A percentile compares a stretch with the other conserved stretches of the same genome.
These are phyloP conservation scores for Muricea muricata DNA, from an alignment of 92 coral and sea anemone genomes.

Conservation along the genomic window DNA sequence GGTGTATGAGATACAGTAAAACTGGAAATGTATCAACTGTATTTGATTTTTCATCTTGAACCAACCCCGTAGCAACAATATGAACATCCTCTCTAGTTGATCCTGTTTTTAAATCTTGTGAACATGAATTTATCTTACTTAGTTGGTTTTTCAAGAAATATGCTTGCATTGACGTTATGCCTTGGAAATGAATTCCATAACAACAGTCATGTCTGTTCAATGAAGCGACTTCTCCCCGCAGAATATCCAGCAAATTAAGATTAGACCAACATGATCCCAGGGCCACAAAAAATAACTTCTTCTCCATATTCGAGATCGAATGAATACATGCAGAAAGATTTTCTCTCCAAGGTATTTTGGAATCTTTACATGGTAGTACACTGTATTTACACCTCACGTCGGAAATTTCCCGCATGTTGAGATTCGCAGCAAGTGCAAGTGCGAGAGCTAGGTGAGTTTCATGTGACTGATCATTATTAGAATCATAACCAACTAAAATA, in stretches of 20 bases:
- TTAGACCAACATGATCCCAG: constrained; percentile 79
- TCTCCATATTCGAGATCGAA: constrained; percentile 8
- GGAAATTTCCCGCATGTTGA: constrained; percentile 81
- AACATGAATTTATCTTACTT: constrained; percentile 38
- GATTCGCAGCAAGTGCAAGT: constrained; percentile 78
- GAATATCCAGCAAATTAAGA: constrained; percentile 70
- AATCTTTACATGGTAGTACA: constrained; percentile 60
- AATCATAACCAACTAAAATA: constrained; percentile 68
- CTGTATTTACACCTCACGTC: constrained; percentile 79
- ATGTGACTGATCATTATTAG: constrained; percentile 14
- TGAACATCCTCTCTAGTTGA: constrained; percentile 30
- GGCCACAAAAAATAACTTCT: constrained; percentile 77
- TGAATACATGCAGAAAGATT: constrained; percentile 47
- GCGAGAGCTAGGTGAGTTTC: constrained; percentile 64
- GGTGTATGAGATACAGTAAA: constrained; percentile 84
- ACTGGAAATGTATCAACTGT: constrained; percentile 83
- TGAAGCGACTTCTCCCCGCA: constrained; percentile 21
- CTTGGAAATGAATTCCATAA: constrained; percentile 93
- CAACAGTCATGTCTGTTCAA: constrained; percentile 55
- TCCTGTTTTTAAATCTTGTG: background rate
- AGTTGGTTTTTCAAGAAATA: constrained; percentile 76
- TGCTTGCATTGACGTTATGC: constrained; percentile 88
- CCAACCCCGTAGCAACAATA: constrained; percentile 82
- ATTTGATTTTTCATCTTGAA: constrained; percentile 70
- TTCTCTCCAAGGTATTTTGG: constrained; percentile 58